Conservation (phyloP, 2,797 vertebrate genomes). For the Epinephelus malabaricus region DNA sequence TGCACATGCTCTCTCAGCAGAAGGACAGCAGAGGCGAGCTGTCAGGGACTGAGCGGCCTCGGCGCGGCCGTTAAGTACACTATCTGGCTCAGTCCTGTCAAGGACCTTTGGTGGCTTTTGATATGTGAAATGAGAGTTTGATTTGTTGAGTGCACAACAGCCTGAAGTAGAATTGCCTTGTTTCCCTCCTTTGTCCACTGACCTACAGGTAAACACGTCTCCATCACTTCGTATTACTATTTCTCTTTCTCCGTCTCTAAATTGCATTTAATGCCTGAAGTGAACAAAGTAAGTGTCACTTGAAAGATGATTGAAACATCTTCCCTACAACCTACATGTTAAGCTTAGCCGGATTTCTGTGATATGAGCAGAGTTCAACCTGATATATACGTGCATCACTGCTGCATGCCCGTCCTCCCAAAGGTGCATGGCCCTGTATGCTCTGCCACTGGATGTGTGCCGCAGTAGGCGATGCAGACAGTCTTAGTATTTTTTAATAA, state of each 20-base stretch:
- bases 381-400: slow-evolving; percentile 13
- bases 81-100: slow-evolving; percentile 29
- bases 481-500: slow-evolving; percentile 83
- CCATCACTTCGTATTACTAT: not conserved
- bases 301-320: not conserved
- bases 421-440: slow-evolving; percentile 17
- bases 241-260: slow-evolving; percentile 9
- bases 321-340: slow-evolving; percentile 25
- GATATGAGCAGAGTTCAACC: slow-evolving; percentile 27
- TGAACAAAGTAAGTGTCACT: slow-evolving; percentile 22
- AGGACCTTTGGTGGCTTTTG: slow-evolving; percentile 42
- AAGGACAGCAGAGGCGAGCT: not conserved
- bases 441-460: slow-evolving; percentile 41
- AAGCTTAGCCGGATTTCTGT: slow-evolving; percentile 2
- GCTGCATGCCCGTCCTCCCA: slow-evolving; percentile 39
- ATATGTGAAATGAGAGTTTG: slow-evolving; percentile 48
- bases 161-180: slow-evolving; percentile 41
- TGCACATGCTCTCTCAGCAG: slow-evolving; percentile 26
- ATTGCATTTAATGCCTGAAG: slow-evolving; percentile 42
- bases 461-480: slow-evolving; percentile 56
- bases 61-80: slow-evolving; percentile 32
- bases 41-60: slow-evolving; percentile 18
- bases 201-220: slow-evolving; percentile 31
- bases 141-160: slow-evolving; percentile 38
- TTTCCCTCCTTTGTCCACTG: slow-evolving; percentile 36